Conservation (phyloP, 1,140 invertebrate species). For the Leptinotarsa texana region DNA sequence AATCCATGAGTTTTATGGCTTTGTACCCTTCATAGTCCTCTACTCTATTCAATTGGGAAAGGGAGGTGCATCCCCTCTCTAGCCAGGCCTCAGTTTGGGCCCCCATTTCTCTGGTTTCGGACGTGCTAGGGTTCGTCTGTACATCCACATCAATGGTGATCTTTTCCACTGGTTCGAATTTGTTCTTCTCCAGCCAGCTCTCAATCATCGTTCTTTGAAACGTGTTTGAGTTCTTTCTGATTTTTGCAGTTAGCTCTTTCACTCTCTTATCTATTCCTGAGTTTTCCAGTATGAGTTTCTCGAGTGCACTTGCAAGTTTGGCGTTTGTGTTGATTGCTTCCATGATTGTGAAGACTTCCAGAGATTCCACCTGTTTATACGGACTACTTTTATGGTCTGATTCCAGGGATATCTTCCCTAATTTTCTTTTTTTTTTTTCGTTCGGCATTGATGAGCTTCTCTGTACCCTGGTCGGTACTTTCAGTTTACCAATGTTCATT, state of each 20-base stretch:
- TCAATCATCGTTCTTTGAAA: too few species aligned
- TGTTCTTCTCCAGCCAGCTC: too few species aligned
- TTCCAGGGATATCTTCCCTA: too few species aligned
- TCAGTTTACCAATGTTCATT: neutral
- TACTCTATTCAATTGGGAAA: neutral
- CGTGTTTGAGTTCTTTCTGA: too few species aligned
- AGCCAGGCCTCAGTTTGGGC: neutral
- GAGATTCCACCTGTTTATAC: neutral
- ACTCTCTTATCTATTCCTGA: too few species aligned
- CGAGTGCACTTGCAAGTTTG: too few species aligned
- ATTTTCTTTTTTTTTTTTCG: neutral
- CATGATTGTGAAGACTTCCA: neutral
- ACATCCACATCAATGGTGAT: neutral
- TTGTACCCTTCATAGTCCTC: neutral
- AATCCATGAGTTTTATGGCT: neutral
- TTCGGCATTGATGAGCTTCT: neutral
- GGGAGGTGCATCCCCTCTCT: neutral
- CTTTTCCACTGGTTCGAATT: too few species aligned
- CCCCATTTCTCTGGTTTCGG: neutral
- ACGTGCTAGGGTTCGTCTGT: neutral
- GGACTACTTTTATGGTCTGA: neutral
- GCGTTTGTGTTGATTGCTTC: too few species aligned
- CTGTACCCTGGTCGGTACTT: neutral
- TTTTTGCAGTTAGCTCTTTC: too few species aligned
- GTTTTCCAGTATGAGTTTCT: too few species aligned